These are phyloP conservation scores for Nomia melanderi DNA, from an alignment of 1,140 invertebrate species.

Conservation along the genomic window DNA sequence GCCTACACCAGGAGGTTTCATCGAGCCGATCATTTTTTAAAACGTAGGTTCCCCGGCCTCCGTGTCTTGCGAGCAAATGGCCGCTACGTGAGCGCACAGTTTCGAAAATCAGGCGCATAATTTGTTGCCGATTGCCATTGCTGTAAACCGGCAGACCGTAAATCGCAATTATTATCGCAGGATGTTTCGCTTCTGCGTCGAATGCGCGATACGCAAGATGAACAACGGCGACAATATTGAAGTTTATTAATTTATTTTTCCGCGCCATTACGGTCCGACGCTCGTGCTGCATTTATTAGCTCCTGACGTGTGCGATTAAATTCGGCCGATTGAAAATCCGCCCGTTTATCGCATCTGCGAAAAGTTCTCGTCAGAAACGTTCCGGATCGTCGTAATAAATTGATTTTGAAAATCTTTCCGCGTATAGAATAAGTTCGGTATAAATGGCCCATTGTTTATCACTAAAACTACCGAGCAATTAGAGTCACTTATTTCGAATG, in stretches of 20 bases:
- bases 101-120: slow-evolving; percentile 33
- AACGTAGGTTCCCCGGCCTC: not conserved
- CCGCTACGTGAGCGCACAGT: not conserved
- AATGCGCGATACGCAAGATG: slow-evolving; percentile 10
- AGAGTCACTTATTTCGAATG: no score
- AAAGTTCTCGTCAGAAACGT: not conserved
- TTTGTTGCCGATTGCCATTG: slow-evolving; percentile 34
- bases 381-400: not conserved
- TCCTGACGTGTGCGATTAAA: slow-evolving; percentile 24
- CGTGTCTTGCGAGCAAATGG: not conserved
- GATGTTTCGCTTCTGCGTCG: slow-evolving; percentile 1
- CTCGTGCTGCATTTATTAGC: slow-evolving; percentile 18
- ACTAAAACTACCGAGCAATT: no score
- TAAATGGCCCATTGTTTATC: no score
- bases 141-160: slow-evolving; percentile 38
- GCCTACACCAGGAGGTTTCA: no score
- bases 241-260: slow-evolving; percentile 46
- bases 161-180: slow-evolving; percentile 43
- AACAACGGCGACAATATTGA: slow-evolving; percentile 35
- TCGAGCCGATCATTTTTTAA: not conserved
- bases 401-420: not conserved
- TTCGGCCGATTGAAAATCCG: not conserved
- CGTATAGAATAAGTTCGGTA: no score
- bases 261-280: not conserved
- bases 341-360: no score